Percentiles rank a stretch among this genome's conserved stretches.
Evolutionary conservation across 1,140 invertebrate species (phyloP).

Genomic region (Diorhabda carinulata): DNA sequence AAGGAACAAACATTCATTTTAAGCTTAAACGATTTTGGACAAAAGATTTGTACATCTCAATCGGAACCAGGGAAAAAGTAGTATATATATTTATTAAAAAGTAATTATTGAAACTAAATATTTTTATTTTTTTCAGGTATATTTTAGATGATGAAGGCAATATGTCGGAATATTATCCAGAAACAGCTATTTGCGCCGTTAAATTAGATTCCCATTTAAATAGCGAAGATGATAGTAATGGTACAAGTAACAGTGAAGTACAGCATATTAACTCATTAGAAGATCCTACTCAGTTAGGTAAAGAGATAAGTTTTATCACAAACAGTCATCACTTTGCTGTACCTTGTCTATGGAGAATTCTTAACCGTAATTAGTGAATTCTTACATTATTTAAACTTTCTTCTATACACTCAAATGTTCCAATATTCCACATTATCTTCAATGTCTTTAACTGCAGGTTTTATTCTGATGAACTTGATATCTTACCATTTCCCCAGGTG

Average conservation of each 20-base stretch:
- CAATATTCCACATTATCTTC: too few species aligned
- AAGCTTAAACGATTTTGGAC: conserved; percentile 40
- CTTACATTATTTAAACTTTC: too few species aligned
- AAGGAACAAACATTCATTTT: conserved; percentile 38
- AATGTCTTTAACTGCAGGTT: too few species aligned
- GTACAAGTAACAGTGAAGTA: conserved; percentile 20
- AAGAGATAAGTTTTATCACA: too few species aligned
- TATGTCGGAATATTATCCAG: conserved; percentile 32
- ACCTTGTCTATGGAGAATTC: too few species aligned
- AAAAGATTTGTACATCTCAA: conserved; percentile 41
- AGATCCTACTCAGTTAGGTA: conserved; percentile 34
- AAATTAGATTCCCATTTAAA: conserved; percentile 24
- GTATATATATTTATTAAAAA: background rate
- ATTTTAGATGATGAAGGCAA: conserved; percentile 39
- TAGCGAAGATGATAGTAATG: conserved; percentile 27
- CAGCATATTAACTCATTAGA: conserved; percentile 27
- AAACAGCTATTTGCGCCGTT: conserved; percentile 20
- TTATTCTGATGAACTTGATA: too few species aligned
- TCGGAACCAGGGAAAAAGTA: conserved; percentile 40
- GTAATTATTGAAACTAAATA: background rate
- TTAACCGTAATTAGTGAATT: too few species aligned
- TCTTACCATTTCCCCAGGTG: too few species aligned
- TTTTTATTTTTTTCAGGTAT: conserved; percentile 32
- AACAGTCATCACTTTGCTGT: too few species aligned
- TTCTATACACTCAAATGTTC: too few species aligned